phyloP scores from a whole-genome alignment of 2,797 vertebrate species.

The Podarcis lilfordi region DNA sequence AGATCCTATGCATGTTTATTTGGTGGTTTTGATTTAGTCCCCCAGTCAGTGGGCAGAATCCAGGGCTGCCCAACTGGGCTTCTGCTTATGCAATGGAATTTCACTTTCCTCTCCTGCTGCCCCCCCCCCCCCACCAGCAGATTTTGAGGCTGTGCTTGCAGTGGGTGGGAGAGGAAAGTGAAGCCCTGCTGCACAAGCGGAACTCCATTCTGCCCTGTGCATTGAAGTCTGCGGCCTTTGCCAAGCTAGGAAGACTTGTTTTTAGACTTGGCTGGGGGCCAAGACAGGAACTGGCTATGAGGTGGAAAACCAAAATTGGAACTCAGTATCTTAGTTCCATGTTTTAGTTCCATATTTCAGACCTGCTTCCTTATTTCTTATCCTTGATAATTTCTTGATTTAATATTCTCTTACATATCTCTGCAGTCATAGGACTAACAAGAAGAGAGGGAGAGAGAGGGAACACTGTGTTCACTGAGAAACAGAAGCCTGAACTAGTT shows the following conservation, averaged over 20 bases:
- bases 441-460: neutral
- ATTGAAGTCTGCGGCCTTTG: neutral
- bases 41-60: too few relatives aligned
- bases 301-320: neutral
- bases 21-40: neutral
- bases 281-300: neutral
- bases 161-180: too few relatives aligned
- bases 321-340: constrained; percentile 20
- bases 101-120: too few relatives aligned
- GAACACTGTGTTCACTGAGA: too few relatives aligned
- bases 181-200: too few relatives aligned
- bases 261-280: neutral
- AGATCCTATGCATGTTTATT: too few relatives aligned
- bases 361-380: constrained; percentile 14
- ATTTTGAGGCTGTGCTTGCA: too few relatives aligned
- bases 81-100: too few relatives aligned
- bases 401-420: neutral
- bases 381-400: neutral
- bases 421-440: neutral
- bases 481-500: neutral
- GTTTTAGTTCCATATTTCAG: constrained; percentile 38
- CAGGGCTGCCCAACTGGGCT: too few relatives aligned
- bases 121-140: too few relatives aligned
- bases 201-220: too few relatives aligned
- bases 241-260: neutral